phyloP scores from a whole-genome alignment of 2,797 vertebrate genomes.

The Ibycter americanus region DNA sequence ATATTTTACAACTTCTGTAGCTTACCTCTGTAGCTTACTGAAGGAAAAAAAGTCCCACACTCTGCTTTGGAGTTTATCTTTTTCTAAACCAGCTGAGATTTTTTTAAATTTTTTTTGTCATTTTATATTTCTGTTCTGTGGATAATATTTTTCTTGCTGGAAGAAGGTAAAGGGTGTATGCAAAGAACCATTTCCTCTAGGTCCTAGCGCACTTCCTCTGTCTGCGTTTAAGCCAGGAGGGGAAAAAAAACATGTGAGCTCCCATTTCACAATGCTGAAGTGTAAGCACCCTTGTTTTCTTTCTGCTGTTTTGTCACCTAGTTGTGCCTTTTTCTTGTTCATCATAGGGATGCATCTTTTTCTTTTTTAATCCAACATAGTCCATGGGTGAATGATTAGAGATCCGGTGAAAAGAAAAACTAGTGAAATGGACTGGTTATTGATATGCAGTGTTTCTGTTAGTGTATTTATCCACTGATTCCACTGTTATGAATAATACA shows the following conservation, averaged over 20 bases:
- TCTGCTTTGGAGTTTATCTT: conserved; percentile 3
- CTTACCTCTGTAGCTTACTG: neutral
- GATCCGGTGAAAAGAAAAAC: neutral
- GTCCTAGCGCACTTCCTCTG: conserved; percentile 82
- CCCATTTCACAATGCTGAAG: neutral
- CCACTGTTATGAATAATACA: conserved; percentile 55
- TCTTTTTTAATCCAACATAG: neutral
- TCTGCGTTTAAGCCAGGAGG: conserved; percentile 59
- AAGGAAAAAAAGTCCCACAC: neutral
- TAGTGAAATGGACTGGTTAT: neutral
- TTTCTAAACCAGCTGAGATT: neutral
- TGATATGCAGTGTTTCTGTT: neutral
- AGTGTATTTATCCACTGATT: neutral
- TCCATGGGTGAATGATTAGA: neutral
- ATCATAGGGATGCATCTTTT: neutral
- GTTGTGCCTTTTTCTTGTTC: neutral
- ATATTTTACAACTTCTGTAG: neutral
- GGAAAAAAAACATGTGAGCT: conserved; percentile 24
- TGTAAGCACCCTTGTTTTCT: neutral
- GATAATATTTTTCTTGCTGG: conserved; percentile 60
- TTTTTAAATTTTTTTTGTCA: neutral
- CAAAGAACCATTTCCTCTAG: conserved; percentile 83
- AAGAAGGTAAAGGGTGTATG: conserved; percentile 82
- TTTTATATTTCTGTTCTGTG: conserved; percentile 46
- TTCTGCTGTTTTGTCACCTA: neutral